Conservation (phyloP, 2,113 vertebrate genomes). For the Chamaetylas fuelleborni region DNA sequence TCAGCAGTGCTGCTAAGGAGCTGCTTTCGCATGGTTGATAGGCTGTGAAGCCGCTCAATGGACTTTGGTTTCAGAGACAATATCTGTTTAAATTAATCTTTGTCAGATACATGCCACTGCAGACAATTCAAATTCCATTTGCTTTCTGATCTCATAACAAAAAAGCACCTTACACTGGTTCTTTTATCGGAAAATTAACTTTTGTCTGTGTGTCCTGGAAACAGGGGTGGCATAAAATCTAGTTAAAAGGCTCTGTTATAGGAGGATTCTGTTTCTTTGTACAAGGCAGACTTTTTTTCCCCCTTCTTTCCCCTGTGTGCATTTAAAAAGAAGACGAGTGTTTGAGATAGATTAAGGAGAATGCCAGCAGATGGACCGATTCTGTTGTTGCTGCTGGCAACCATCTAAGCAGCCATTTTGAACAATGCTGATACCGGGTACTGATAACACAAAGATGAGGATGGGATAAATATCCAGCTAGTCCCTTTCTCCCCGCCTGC, state of each 20-base stretch:
- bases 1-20: conserved; percentile 68
- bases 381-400: conserved; percentile 65
- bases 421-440: conserved; percentile 60
- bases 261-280: conserved; percentile 63
- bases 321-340: conserved; percentile 64
- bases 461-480: conserved; percentile 65
- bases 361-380: conserved; percentile 71
- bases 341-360: conserved; percentile 71
- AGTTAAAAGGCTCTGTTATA: conserved; percentile 65
- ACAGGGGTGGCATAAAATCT: conserved; percentile 60
- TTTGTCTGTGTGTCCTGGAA: conserved; percentile 64
- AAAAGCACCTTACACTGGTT: conserved; percentile 61
- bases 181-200: conserved; percentile 70
- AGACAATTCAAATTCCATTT: conserved; percentile 70
- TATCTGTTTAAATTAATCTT: conserved; percentile 74
- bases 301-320: conserved; percentile 15
- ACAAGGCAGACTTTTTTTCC: conserved; percentile 8
- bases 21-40: conserved; percentile 63
- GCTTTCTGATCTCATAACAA: conserved; percentile 69
- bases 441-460: conserved; percentile 60
- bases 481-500: conserved; percentile 53
- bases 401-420: conserved; percentile 70
- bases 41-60: conserved; percentile 68
- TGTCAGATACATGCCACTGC: conserved; percentile 65
- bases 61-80: conserved; percentile 71